Conservation (phyloP, 2,113 vertebrate species). For the Anguilla japonica region DNA sequence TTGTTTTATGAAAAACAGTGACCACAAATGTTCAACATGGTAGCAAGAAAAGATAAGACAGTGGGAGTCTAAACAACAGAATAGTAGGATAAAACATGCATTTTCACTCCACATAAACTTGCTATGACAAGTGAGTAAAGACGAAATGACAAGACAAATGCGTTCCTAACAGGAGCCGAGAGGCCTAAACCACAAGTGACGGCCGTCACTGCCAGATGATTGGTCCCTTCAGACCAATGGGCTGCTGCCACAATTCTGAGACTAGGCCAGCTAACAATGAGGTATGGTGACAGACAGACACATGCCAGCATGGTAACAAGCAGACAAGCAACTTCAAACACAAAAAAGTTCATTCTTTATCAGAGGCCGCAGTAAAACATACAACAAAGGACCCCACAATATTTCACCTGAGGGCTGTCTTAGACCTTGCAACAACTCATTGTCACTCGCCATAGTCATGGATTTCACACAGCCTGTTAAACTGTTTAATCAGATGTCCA, state of each 20-base stretch:
- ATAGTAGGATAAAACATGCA: neutral
- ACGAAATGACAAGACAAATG: neutral
- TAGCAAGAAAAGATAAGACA: neutral
- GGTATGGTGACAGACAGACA: neutral
- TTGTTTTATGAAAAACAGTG: neutral
- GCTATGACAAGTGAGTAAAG: neutral
- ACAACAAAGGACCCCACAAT: too few species aligned
- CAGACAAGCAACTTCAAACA: neutral
- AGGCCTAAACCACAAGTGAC: neutral
- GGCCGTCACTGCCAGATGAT: neutral
- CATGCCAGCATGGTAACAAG: neutral
- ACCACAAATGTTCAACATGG: neutral
- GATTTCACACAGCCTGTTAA: too few species aligned
- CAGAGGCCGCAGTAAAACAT: too few species aligned
- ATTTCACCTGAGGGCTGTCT: too few species aligned
- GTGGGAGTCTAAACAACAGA: neutral
- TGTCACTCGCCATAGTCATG: too few species aligned
- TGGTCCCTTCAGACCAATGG: neutral
- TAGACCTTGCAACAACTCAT: too few species aligned
- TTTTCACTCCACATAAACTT: neutral
- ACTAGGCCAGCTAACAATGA: neutral
- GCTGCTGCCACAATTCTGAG: slow-evolving; percentile 4
- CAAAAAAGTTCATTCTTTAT: neutral
- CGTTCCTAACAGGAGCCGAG: neutral
- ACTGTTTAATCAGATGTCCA: too few species aligned